Evolutionary conservation across 2,113 vertebrate species (phyloP).

Genomic region (Regulus satrapa): DNA sequence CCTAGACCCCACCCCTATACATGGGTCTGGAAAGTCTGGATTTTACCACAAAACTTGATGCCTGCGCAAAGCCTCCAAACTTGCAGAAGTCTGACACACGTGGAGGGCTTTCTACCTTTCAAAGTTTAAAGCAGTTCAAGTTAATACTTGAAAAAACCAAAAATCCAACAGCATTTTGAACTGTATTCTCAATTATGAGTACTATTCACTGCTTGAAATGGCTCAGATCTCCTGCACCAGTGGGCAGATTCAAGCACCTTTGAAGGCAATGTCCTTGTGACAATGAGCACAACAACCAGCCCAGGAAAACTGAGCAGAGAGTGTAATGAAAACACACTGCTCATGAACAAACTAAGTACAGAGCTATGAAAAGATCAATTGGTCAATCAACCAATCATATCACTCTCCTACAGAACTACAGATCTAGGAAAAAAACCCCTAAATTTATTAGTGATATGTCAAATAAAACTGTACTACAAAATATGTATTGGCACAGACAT

Average conservation of each 20-base stretch:
- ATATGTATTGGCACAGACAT: not conserved
- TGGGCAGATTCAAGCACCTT: not conserved
- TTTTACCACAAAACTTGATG: not conserved
- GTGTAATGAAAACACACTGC: not conserved
- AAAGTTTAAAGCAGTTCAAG: not conserved
- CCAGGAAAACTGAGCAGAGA: not conserved
- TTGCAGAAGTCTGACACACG: not conserved
- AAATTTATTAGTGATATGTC: not conserved
- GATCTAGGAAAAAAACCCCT: fast-evolving
- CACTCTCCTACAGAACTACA: not conserved
- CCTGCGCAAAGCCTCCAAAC: not conserved
- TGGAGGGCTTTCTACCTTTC: not conserved
- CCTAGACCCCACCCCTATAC: too few relatives aligned
- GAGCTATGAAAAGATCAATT: not conserved
- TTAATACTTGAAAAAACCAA: not conserved
- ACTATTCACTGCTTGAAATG: not conserved
- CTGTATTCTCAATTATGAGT: not conserved
- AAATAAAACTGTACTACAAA: not conserved
- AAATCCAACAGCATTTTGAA: fast-evolving
- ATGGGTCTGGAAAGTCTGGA: not conserved
- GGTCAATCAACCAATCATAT: not conserved
- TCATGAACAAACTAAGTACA: not conserved
- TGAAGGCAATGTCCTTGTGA: not conserved
- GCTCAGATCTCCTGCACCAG: not conserved
- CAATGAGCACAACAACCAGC: not conserved